Evolutionary conservation across 2,113 vertebrate species (phyloP), one percentile per base, ranked within the genome.

Genomic region (Leuciscus idus): DNA sequence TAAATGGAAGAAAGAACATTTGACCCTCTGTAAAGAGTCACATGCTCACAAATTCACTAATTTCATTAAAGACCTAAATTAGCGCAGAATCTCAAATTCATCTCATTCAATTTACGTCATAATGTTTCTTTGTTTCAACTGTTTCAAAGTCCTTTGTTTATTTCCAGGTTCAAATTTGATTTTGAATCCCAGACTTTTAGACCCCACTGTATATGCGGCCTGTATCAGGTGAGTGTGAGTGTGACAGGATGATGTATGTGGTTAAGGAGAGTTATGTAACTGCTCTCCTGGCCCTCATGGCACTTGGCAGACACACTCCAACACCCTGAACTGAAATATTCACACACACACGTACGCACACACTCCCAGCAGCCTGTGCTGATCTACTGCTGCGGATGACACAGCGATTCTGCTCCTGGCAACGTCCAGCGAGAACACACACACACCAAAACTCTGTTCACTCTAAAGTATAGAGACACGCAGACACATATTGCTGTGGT

Each of bases 321-420:
- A 90, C 90, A 88, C 88, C 92, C 90, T 50, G 87, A 90, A 86
- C 91, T 91, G 92, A 95, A 94, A 88, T 33, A 70, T 82, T 82
- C 62, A 12, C 80, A 17, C 77, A 7, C 55, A 6, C 90, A 86
- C 91, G 89, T 88, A 23, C 33, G 1, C 68, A 55, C 75, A 84
- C 88, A 89, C 92, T 91, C 89, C 90, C 15, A 88, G 90, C 89
- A 87, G 88, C 92, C 90, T 43, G 85, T 90, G 86, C 91, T 91
- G 93, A 95, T 94, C 88, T 94, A 94, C 90, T 92, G 92, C 91
- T 80, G 89, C 89, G 92, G 91, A 94, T 94, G 95, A 95, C 93
- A 90, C 94, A 94, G 95, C 93, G 61, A 88, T 94, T 95, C 92
- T 89, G 86, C 85, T 77, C 21, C 64, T 43, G 57, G 48, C 39